Evolutionary conservation across 2,113 vertebrate species (phyloP).

Genomic region (Dasyurus viverrinus): DNA sequence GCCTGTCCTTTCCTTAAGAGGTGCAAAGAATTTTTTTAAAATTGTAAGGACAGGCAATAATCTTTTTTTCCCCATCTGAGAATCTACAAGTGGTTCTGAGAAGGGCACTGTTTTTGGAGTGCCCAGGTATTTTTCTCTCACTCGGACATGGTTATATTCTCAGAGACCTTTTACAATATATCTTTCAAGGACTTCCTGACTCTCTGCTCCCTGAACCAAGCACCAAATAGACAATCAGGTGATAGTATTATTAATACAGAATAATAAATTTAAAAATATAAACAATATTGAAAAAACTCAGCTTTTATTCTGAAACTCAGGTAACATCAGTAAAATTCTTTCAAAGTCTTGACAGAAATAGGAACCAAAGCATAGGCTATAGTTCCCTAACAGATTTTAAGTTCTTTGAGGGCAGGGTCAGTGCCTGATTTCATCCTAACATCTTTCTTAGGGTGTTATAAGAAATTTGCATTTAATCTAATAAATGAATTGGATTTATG

Average conservation of each 20-base stretch:
- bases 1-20: neutral
- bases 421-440: neutral
- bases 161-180: conserved; percentile 27
- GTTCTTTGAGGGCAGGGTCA: neutral
- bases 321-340: neutral
- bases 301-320: neutral
- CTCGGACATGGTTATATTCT: neutral
- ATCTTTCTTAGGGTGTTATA: accelerated
- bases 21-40: neutral
- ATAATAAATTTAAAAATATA: neutral
- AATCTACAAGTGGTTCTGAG: neutral
- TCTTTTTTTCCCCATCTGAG: neutral
- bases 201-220: neutral
- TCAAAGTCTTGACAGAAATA: neutral
- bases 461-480: neutral
- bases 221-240: neutral
- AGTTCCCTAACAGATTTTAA: neutral
- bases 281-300: accelerated
- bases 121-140: neutral
- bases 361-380: neutral
- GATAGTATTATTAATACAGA: neutral
- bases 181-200: conserved; percentile 15
- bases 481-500: neutral
- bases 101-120: neutral
- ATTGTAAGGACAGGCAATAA: neutral